Percentiles rank a stretch among this genome's conserved stretches.
phyloP scores from a whole-genome alignment of 2,888 invertebrate genomes.

The Taenaris catops region DNA sequence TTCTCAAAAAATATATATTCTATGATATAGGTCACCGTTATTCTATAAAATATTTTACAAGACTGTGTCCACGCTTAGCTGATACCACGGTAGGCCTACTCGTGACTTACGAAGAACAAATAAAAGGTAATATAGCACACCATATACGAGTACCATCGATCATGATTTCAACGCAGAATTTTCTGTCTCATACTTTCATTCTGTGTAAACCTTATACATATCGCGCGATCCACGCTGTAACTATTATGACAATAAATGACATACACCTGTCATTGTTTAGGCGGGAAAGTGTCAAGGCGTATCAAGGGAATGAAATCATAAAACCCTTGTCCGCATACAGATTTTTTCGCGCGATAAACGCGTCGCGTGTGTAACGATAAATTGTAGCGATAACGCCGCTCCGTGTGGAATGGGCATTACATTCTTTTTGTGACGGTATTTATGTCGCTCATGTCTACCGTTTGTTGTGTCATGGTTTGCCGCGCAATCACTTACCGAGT shows the following conservation, averaged over 20 bases:
- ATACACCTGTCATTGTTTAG: slow-evolving; percentile 21
- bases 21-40: no score
- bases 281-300: slow-evolving; percentile 45
- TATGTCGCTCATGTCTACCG: slow-evolving; percentile 21
- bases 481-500: slow-evolving; percentile 1
- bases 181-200: no score
- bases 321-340: slow-evolving; percentile 40
- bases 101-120: no score
- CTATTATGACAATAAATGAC: slow-evolving; percentile 12
- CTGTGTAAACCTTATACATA: no score
- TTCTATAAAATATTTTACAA: no score
- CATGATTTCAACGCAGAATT: no score
- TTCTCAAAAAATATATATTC: no score
- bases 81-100: no score
- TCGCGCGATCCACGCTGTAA: slow-evolving; percentile 1
- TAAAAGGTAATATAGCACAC: no score
- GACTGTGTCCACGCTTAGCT: no score
- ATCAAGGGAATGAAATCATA: slow-evolving; percentile 55
- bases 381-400: slow-evolving; percentile 48
- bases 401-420: slow-evolving; percentile 32
- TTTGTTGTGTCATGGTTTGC: slow-evolving; percentile 19
- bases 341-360: slow-evolving; percentile 49
- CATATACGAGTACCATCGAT: no score
- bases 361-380: slow-evolving; percentile 43
- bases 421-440: slow-evolving; percentile 26